Base-by-base conservation (phyloP, 2,797 vertebrate genomes). In the Halcyon chelicuti region DNA sequence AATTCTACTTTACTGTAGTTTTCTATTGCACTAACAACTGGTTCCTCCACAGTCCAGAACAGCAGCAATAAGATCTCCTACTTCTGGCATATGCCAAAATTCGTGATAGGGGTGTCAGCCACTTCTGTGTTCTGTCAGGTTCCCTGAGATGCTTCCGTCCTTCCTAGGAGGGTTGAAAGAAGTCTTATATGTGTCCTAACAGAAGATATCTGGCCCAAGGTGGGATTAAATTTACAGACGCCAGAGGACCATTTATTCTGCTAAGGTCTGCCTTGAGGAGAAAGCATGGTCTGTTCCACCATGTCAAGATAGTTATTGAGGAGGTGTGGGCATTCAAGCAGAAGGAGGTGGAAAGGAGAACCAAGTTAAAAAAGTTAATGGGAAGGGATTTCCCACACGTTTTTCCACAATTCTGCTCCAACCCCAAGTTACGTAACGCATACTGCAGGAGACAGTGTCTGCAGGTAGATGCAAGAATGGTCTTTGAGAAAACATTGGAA, bases 351-450 rank as follows among this genome's bases (percentile, higher is more conserved):
- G 54, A 82, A 85, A 44, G 33, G 35, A 16, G 4, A 93, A 35
- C 3, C 14, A 52, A 47, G n/a, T 86, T 61, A 0, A 42, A 86
- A 63, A 90, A 78, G 5, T 13, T 72, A 39, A 62, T 51, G 17
- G 22, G 14, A 58, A 76, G 6, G 6, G 4, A 12, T 39, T 90
- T 94, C n/a, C 35, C 29, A 5, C 10, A 7, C 71, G 26, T 54
- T 52, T 71, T 49, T 58, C 22, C 25, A 12, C 13, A 12, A 22
- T 70, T 72, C 25, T 29, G 5, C 22, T 72, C 67, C 71, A 44
- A 2, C 35, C 10, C 2, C 0, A 55, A 67, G 47, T 15, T 40
- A 62, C 37, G 26, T 40, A 33, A 15, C 1, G 2, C 19, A 21
- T 52, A 19, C 22, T 33, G 16, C 81, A 55, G 80, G 19, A 84